Evolutionary conservation across 1,140 invertebrate genomes (phyloP).

Genomic region (Dysdera silvatica): DNA sequence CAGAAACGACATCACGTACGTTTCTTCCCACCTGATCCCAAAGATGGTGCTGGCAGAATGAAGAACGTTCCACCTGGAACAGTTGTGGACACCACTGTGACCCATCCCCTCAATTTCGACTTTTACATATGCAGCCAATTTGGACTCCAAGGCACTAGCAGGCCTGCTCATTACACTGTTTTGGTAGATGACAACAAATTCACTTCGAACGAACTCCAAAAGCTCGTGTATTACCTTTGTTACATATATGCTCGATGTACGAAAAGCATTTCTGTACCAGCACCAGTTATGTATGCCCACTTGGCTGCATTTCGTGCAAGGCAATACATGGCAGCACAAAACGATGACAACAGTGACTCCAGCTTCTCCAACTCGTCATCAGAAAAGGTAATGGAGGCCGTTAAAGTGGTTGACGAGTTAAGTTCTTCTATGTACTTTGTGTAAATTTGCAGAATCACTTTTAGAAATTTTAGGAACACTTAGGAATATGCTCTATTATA

Average conservation of each 20-base stretch:
- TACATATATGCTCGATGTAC: constrained; percentile 30
- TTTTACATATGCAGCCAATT: constrained; percentile 68
- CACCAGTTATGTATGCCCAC: constrained; percentile 37
- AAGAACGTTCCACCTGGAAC: constrained; percentile 75
- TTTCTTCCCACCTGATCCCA: constrained; percentile 29
- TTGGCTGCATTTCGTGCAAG: constrained; percentile 36
- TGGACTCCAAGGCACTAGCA: constrained; percentile 47
- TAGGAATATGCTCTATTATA: too few species aligned
- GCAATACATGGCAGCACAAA: neutral
- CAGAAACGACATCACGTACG: constrained; percentile 33
- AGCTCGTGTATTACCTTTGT: constrained; percentile 35
- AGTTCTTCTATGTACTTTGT: neutral
- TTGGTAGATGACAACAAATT: constrained; percentile 31
- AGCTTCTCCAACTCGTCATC: neutral
- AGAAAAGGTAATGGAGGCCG: neutral
- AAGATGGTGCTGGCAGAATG: constrained; percentile 35
- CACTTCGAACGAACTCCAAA: constrained; percentile 26
- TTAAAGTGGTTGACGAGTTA: neutral
- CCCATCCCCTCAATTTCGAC: constrained; percentile 69
- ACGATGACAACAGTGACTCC: neutral
- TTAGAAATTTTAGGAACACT: too few species aligned
- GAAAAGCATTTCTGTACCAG: constrained; percentile 34
- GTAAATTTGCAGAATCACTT: too few species aligned
- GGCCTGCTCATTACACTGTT: constrained; percentile 31
- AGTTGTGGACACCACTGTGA: constrained; percentile 69